Conservation (phyloP, 1,140 invertebrate species). For the Drosophila kikkawai region DNA sequence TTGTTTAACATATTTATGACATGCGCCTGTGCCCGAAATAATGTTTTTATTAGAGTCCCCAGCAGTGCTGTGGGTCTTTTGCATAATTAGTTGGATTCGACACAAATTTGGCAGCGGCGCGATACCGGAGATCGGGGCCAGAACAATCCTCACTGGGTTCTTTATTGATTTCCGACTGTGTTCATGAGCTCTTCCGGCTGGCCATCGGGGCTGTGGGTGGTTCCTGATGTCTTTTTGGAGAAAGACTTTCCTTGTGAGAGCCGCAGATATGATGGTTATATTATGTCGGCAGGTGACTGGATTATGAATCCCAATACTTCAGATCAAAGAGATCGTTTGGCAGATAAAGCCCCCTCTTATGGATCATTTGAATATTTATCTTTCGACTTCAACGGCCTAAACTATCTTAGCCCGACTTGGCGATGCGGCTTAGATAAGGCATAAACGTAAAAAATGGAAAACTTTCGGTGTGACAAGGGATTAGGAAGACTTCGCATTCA, state of each 20-base stretch:
- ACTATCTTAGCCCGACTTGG: conserved; percentile 17
- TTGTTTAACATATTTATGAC: conserved; percentile 78
- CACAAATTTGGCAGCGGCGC: conserved; percentile 43
- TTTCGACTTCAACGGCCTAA: conserved; percentile 8
- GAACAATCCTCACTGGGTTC: conserved; percentile 14
- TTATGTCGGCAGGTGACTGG: conserved; percentile 17
- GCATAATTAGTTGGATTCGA: conserved; percentile 59
- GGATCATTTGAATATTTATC: conserved; percentile 39
- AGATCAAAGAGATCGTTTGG: conserved; percentile 39
- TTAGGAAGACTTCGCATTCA: conserved; percentile 64
- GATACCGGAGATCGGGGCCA: conserved; percentile 14
- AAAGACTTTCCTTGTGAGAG: conserved; percentile 10
- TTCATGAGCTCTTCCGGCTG: conserved; percentile 52
- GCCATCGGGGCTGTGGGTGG: conserved; percentile 49
- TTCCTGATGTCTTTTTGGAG: conserved; percentile 6
- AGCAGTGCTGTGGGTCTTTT: conserved; percentile 61
- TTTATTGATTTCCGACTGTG: conserved; percentile 30
- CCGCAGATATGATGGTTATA: conserved; percentile 7
- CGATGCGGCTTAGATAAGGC: conserved; percentile 14
- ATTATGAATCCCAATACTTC: conserved; percentile 13
- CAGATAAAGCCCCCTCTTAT: conserved; percentile 20
- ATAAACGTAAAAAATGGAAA: conserved; percentile 42
- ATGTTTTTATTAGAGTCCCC: conserved; percentile 70
- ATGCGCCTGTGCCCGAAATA: conserved; percentile 43
- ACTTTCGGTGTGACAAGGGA: conserved; percentile 64